Base-by-base conservation (phyloP, 1,140 invertebrate genomes). In the Sminthurides bifidus region DNA sequence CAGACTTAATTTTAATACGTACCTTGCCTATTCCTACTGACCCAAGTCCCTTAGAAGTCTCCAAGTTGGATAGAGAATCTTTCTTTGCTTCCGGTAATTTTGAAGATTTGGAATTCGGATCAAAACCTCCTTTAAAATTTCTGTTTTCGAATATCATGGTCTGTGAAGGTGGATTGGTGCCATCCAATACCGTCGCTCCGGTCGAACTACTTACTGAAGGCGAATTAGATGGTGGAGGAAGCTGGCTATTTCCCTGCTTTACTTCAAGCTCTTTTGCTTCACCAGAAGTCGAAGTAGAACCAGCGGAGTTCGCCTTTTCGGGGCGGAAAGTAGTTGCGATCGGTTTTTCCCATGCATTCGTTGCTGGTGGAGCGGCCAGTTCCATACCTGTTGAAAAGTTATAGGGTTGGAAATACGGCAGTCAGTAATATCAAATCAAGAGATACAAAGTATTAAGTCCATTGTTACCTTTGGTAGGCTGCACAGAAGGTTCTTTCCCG, bases 111-210 rank as follows among this genome's bases (percentile, higher is more conserved):
- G 27, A 21, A 17, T 35, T 31, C 1, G 58, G 31, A 41, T 41
- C 51, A 23, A 17, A 37, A 15, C 52, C 46, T 33, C 27, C 46
- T 37, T 61, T 64, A 19, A 56, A 55, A 45, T 64, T 61, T 14
- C 43, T 56, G 46, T 61, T 64, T 30, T 61, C 59, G 52, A 64
- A 64, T 19, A 64, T 58, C 35, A 64, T 56, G 1, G 62, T 61
- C 33, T 52, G 50, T 0, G 58, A 40, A 8, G 52, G 52, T n/a
- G 59, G 35, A 37, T 45, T 50, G 17, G 50, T 55, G 14, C 50
- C 43, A 19, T 52, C 53, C 17, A 52, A 19, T 30, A 31, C 4
- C 17, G 24, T 14, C 14, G 31, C 6, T 8, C 27, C 5, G 10
- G 27, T 23, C 6, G 31, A 14, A 31, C 12, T 52, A 40, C n/a